phyloP scores from a whole-genome alignment of 2,888 invertebrate species.

The Vannuccia rotundouncinata region DNA sequence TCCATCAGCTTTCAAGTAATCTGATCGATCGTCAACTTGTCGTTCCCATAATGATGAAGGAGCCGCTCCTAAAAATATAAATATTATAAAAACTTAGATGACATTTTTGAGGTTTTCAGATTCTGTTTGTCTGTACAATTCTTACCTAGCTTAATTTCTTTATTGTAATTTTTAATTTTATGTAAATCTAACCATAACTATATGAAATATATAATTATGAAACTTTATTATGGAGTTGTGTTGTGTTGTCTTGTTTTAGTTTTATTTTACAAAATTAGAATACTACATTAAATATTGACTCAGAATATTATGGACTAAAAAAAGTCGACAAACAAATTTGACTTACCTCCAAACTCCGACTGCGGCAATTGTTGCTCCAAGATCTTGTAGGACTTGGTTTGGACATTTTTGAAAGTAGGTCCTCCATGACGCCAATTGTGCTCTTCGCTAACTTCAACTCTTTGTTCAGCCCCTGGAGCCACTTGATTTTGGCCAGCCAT shows the following conservation, averaged over 20 bases:
- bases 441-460: conserved; percentile 42
- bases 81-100: too few species aligned
- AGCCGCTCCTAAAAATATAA: conserved; percentile 43
- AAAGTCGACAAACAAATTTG: not conserved
- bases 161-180: too few species aligned
- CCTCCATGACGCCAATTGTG: conserved; percentile 43
- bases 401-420: conserved; percentile 49
- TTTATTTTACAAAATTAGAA: too few species aligned
- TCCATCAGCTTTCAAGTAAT: conserved; percentile 48
- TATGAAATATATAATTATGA: too few species aligned
- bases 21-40: conserved; percentile 49
- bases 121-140: too few species aligned
- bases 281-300: not conserved
- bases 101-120: too few species aligned
- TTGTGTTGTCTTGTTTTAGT: not conserved
- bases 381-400: conserved; percentile 52
- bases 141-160: too few species aligned
- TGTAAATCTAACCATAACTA: too few species aligned
- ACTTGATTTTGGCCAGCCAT: conserved; percentile 19
- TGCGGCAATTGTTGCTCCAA: conserved; percentile 47
- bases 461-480: conserved; percentile 41
- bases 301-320: not conserved
- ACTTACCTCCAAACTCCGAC: conserved; percentile 4
- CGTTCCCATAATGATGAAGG: conserved; percentile 55
- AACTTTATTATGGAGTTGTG: too few species aligned